phyloP scores from a whole-genome alignment of 2,797 vertebrate species.

The Apogon hyalosoma region DNA sequence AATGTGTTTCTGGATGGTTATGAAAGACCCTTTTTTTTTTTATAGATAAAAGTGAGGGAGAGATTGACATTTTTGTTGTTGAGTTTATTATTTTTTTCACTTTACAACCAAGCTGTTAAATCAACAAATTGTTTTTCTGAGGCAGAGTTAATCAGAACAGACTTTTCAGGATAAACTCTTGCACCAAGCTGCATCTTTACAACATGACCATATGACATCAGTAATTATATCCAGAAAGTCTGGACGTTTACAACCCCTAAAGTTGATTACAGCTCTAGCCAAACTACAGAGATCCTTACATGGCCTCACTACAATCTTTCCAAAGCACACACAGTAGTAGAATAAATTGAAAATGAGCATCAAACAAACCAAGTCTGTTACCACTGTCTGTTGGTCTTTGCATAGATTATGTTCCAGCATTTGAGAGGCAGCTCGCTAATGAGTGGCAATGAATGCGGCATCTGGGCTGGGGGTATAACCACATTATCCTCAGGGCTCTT shows the following conservation, averaged over 20 bases:
- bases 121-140: conserved; percentile 29
- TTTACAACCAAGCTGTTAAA: not conserved
- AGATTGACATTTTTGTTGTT: too few species aligned
- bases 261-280: not conserved
- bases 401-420: conserved; percentile 48
- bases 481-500: conserved; percentile 27
- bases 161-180: not conserved
- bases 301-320: conserved; percentile 19
- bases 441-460: conserved; percentile 55
- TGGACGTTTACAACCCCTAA: not conserved
- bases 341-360: conserved; percentile 5
- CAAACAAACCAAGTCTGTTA: conserved; percentile 22
- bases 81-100: not conserved
- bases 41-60: too few species aligned
- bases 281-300: conserved; percentile 11
- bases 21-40: conserved; percentile 8
- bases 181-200: conserved; percentile 4
- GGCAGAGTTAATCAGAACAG: conserved; percentile 31
- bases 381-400: conserved; percentile 29
- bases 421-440: conserved; percentile 50
- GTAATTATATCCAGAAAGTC: conserved; percentile 1
- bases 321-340: conserved; percentile 3
- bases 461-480: conserved; percentile 44
- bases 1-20: not conserved
- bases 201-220: not conserved